Evolutionary conservation across 2,888 invertebrate species (phyloP), one percentile per base, ranked within the genome.

Genomic region (Volucella bombylans): DNA sequence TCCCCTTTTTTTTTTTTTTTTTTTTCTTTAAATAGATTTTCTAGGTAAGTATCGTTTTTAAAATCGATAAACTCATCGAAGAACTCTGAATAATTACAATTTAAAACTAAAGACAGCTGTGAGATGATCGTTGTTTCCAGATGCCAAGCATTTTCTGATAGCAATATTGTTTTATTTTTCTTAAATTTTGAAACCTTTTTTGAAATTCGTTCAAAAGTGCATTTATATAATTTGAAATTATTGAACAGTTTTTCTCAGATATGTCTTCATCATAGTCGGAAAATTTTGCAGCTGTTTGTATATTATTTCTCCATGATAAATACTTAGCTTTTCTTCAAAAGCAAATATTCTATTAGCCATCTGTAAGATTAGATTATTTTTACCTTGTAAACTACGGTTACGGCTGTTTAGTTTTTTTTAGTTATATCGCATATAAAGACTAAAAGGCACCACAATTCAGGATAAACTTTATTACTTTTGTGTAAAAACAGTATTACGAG

Each of bases 151-250:
- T 38, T 57, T 57, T 57, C n/a, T n/a, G n/a, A n/a, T n/a, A n/a
- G n/a, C n/a, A n/a, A n/a, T n/a, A n/a, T n/a, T 39, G n/a, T n/a
- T n/a, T n/a, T n/a, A n/a, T n/a, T n/a, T n/a, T n/a, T n/a, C n/a
- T n/a, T n/a, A n/a, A n/a, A n/a, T n/a, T n/a, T n/a, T 12, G 10
- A 11, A 61, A 41, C 41, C 64, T 73, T 49, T 64, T 64, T 41
- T 73, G 64, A 73, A 73, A 61, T 39, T 64, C 73, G 18, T 18
- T 18, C 18, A 18, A 18, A 18, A 18, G 18, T n/a, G n/a, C n/a
- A n/a, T n/a, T 18, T 18, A 18, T 18, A 62, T 64, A 73, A 52
- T 64, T 54, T 73, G 64, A 43, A 59, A 49, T 72, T 49, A 61
- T 61, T 61, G 62, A 18, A 1, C 18, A 18, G 1, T 18, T 18